These are phyloP conservation scores for Gobius niger DNA, from an alignment of 2,113 vertebrate species.

Conservation along the genomic window DNA sequence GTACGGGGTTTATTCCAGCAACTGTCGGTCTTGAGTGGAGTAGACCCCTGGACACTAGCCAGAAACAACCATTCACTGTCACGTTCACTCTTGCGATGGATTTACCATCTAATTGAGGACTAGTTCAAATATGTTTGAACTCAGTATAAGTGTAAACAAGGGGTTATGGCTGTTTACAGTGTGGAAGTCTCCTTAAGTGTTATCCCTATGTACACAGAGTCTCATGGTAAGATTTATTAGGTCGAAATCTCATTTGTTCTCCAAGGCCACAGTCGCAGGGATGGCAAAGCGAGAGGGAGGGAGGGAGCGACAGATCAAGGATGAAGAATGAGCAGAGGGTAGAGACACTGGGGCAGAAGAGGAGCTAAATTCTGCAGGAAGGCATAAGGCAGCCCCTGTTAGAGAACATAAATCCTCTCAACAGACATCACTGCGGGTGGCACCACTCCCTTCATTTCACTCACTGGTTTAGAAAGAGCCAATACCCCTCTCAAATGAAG, in stretches of 20 bases:
- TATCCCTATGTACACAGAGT: neutral
- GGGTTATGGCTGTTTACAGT: neutral
- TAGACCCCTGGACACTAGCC: too few relatives aligned
- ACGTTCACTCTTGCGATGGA: neutral
- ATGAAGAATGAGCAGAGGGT: slow-evolving; percentile 20
- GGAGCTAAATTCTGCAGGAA: slow-evolving; percentile 15
- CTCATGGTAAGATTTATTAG: neutral
- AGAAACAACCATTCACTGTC: too few relatives aligned
- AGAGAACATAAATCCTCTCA: slow-evolving; percentile 41
- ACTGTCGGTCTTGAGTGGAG: too few relatives aligned
- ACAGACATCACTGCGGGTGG: slow-evolving; percentile 34
- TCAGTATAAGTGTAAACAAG: too few relatives aligned
- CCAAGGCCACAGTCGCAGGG: slow-evolving; percentile 4
- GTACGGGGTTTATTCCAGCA: too few relatives aligned
- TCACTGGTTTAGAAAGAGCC: neutral
- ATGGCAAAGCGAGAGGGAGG: slow-evolving; percentile 11
- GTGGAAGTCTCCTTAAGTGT: neutral
- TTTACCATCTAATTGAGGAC: neutral
- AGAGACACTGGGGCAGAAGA: slow-evolving; percentile 6
- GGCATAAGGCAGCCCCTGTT: slow-evolving; percentile 26
- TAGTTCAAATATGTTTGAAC: neutral
- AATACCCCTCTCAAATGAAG: neutral
- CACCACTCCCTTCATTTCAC: slow-evolving; percentile 11
- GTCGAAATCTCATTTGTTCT: neutral
- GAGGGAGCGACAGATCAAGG: slow-evolving; percentile 10